Percentiles rank a stretch among this genome's conserved stretches.
Evolutionary conservation across 1,140 invertebrate genomes (phyloP).

Genomic region (Drosophila grimshawi): DNA sequence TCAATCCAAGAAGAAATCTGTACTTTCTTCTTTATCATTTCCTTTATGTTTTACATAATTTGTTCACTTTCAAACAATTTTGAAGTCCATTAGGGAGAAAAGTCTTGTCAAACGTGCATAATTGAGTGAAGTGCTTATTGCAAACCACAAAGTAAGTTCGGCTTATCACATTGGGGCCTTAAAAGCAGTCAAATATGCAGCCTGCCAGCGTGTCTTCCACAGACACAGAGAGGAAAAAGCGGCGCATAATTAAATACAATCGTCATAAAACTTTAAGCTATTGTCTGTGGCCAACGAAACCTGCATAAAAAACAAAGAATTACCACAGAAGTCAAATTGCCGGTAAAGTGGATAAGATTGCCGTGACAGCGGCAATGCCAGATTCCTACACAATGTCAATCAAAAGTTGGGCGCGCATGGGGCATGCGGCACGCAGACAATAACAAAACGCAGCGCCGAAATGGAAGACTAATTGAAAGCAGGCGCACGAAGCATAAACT

Average conservation of each 20-base stretch:
- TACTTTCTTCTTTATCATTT: no score
- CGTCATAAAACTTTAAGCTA: slow-evolving; percentile 70
- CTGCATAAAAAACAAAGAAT: slow-evolving; percentile 2
- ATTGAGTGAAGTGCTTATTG: slow-evolving; percentile 43
- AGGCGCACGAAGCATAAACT: slow-evolving; percentile 60
- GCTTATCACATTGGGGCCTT: slow-evolving; percentile 10
- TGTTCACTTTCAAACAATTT: not conserved
- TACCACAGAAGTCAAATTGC: slow-evolving; percentile 14
- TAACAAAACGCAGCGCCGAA: slow-evolving; percentile 17
- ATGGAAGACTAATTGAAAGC: slow-evolving; percentile 70
- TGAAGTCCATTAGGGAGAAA: slow-evolving; percentile 32
- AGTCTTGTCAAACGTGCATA: slow-evolving; percentile 46
- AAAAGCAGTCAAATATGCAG: slow-evolving; percentile 5
- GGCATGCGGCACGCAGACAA: slow-evolving; percentile 4
- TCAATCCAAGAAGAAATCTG: no score
- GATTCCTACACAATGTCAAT: slow-evolving; percentile 59
- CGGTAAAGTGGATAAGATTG: not conserved
- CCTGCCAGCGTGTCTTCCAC: not conserved
- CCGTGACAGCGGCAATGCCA: slow-evolving; percentile 6
- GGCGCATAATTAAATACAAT: slow-evolving; percentile 78
- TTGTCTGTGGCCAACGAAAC: slow-evolving; percentile 49
- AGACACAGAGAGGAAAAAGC: not conserved
- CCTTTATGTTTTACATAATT: no score
- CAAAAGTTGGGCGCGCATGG: slow-evolving; percentile 54
- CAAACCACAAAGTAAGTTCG: slow-evolving; percentile 24